Evolutionary conservation across 1,140 invertebrate species (phyloP), one percentile per base, ranked within the genome.

Genomic region (Psix sp.): DNA sequence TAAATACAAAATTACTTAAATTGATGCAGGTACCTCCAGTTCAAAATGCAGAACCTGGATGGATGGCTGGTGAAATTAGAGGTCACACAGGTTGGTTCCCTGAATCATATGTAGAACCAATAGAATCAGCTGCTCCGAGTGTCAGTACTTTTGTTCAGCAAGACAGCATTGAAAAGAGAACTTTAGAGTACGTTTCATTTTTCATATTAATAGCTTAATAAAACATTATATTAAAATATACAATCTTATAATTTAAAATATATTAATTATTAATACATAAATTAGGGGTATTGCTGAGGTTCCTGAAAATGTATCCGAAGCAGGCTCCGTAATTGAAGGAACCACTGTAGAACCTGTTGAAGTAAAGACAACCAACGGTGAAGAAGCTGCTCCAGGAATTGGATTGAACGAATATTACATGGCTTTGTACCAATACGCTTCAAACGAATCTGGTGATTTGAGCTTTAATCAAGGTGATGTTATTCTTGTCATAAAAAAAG

Each of bases 11-110:
- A 29, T 29, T 26, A 51, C 80, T 81, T 80, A 87, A 26, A 16
- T 31, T 62, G 10, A 10, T 33, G 24, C 72, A 93, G 88, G 93
- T 98, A 15, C 93, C 95, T 17, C 86, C 92, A 18, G 92, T 93
- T 54, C 94, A 97, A 85, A 93, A 92, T 77, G 94, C 94, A 0
- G 97, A 99, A 82, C 96, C 96, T 6, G 98, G 97, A n/a, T 99
- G 98, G 98, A 89, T 96, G 70, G 95, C 95, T 70, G 98, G 98
- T 3, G 94, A 96, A 80, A 91, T 96, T 18, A 89, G 94, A 79
- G 95, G 94, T 14, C 91, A 94, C 66, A 93, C 92, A 4, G 97
- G 98, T n/a, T 99, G 97, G 96, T 99, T 99, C 88, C 98, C 98
- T 2, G 95, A 98, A 86, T 95, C 95, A 3, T 99, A 99, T 85